Conservation (phyloP, 2,797 vertebrate species). For the Danio choprae region DNA sequence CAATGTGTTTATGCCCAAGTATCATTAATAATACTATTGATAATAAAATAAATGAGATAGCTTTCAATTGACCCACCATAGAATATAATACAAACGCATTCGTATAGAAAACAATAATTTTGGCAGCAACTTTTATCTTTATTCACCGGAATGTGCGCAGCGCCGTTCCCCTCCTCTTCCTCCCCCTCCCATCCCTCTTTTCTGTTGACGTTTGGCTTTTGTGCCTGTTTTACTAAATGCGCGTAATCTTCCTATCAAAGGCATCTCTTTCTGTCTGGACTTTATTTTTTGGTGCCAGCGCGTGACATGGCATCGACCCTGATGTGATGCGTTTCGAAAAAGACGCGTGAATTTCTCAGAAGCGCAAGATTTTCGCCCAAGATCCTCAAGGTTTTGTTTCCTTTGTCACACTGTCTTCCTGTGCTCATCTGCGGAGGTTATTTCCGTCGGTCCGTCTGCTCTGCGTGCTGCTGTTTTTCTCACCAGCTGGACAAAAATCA, state of each 20-base stretch:
- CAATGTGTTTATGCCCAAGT: neutral
- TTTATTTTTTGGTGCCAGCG: constrained; percentile 18
- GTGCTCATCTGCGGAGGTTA: constrained; percentile 62
- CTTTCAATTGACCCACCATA: neutral
- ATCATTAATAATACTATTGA: neutral
- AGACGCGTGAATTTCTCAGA: neutral
- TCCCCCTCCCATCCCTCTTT: constrained; percentile 45
- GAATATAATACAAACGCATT: neutral
- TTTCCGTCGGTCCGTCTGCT: constrained; percentile 63
- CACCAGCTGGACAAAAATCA: constrained; percentile 7
- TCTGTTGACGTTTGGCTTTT: constrained; percentile 57
- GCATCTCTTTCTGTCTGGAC: constrained; percentile 14
- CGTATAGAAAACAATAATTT: neutral
- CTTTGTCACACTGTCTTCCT: constrained; percentile 85
- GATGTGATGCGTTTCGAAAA: neutral
- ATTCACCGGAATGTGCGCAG: constrained; percentile 44
- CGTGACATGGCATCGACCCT: neutral
- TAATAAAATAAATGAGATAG: neutral
- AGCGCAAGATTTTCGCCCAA: constrained; percentile 44
- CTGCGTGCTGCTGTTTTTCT: constrained; percentile 26
- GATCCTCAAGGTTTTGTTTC: constrained; percentile 68
- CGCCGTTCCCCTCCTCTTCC: constrained; percentile 37
- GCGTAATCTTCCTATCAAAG: constrained; percentile 31
- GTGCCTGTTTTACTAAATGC: constrained; percentile 28
- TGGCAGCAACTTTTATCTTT: constrained; percentile 43